These are phyloP conservation scores for Lathamus discolor DNA, from an alignment of 2,113 vertebrate species.

Conservation along the genomic window DNA sequence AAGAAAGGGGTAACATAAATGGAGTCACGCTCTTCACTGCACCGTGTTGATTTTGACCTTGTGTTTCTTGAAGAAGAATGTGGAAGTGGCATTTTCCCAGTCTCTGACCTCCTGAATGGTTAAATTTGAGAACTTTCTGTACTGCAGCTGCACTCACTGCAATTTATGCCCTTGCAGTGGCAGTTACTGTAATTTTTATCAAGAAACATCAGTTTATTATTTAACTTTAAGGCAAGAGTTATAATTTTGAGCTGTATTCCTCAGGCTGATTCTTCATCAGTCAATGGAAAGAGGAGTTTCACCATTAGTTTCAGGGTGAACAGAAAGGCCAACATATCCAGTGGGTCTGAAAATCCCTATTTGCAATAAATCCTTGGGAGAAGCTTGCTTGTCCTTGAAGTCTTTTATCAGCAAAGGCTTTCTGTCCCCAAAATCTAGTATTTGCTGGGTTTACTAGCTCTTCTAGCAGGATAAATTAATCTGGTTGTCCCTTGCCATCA, in stretches of 20 bases:
- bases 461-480: not conserved
- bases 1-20: not conserved
- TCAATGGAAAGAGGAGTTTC: not conserved
- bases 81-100: not conserved
- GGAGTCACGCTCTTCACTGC: not conserved
- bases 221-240: not conserved
- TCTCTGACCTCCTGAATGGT: not conserved
- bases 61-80: not conserved
- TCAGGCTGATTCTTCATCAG: fast-evolving
- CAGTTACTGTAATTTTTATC: not conserved
- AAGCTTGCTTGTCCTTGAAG: not conserved
- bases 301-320: not conserved
- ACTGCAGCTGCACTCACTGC: not conserved
- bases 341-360: not conserved
- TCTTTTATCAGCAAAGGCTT: not conserved
- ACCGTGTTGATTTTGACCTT: not conserved
- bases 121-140: not conserved
- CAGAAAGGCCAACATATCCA: not conserved
- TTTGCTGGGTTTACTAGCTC: not conserved
- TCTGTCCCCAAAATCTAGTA: not conserved
- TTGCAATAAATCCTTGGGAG: not conserved
- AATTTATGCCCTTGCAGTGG: not conserved
- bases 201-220: not conserved
- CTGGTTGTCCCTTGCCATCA: not conserved
- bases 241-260: not conserved